phyloP scores from a whole-genome alignment of 2,888 invertebrate genomes.

The Cataglyphis livida region DNA sequence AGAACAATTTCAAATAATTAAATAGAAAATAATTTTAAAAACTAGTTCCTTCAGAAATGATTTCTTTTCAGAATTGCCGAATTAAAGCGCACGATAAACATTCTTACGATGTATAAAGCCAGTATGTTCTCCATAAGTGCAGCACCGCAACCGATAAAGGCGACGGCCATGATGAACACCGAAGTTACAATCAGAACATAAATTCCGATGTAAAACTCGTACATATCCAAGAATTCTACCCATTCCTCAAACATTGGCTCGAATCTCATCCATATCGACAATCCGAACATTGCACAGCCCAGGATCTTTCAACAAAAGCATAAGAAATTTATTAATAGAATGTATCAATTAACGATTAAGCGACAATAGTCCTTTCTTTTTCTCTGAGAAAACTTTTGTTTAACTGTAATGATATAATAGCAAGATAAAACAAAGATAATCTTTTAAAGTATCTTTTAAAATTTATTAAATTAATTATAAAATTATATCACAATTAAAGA shows the following conservation, averaged over 20 bases:
- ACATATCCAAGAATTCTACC: constrained; percentile 91
- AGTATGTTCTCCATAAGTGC: constrained; percentile 91
- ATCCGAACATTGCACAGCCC: constrained; percentile 91
- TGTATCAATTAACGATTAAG: neutral
- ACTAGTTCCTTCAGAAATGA: neutral
- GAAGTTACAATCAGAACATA: constrained; percentile 92
- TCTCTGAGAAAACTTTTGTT: neutral
- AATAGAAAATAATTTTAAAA: neutral
- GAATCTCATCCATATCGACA: constrained; percentile 93
- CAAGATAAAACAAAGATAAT: neutral
- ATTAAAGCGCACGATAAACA: neutral
- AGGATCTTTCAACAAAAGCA: constrained; percentile 88
- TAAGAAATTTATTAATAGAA: constrained; percentile 7
- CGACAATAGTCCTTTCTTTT: neutral
- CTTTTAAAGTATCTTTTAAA: neutral
- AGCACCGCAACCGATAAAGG: constrained; percentile 94
- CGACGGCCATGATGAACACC: constrained; percentile 91
- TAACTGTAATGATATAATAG: neutral
- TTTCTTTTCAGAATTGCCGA: neutral
- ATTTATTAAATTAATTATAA: neutral
- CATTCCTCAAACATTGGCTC: constrained; percentile 94
- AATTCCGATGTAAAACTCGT: constrained; percentile 93
- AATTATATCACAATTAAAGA: neutral
- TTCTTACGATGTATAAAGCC: constrained; percentile 90
- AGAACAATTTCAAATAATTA: neutral